Evolutionary conservation across 2,888 invertebrate genomes (phyloP).

Genomic region (Metellina segmentata): DNA sequence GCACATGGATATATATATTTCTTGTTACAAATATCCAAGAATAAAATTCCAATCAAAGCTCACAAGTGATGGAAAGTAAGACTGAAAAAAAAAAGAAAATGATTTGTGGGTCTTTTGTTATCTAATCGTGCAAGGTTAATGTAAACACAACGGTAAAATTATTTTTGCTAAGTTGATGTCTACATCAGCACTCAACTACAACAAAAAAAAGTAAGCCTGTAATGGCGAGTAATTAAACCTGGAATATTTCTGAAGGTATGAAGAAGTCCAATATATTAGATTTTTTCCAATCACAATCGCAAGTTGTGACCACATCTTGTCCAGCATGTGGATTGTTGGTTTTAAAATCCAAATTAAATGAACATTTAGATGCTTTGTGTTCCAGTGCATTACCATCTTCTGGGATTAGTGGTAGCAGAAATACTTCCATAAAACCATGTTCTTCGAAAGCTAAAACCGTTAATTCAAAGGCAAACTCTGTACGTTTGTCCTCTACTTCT

Average conservation of each 20-base stretch:
- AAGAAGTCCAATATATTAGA: constrained; percentile 52
- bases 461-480: not conserved
- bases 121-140: too few relatives aligned
- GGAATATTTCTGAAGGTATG: constrained; percentile 10
- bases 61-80: too few relatives aligned
- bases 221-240: too few relatives aligned
- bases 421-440: not conserved
- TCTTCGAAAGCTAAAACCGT: not conserved
- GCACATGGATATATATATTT: too few relatives aligned
- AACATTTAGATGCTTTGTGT: constrained; percentile 51
- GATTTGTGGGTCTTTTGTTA: too few relatives aligned
- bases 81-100: too few relatives aligned
- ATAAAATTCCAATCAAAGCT: too few relatives aligned
- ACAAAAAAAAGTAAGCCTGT: too few relatives aligned
- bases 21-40: too few relatives aligned
- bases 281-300: constrained; percentile 32
- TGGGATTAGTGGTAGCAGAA: not conserved
- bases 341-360: constrained; percentile 49
- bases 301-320: constrained; percentile 22
- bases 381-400: not conserved
- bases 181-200: too few relatives aligned
- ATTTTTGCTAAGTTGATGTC: too few relatives aligned
- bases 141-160: too few relatives aligned
- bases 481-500: not conserved
- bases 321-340: constrained; percentile 51